These are phyloP conservation scores for Achroia grisella DNA, from an alignment of 1,140 invertebrate genomes.

Conservation along the genomic window DNA sequence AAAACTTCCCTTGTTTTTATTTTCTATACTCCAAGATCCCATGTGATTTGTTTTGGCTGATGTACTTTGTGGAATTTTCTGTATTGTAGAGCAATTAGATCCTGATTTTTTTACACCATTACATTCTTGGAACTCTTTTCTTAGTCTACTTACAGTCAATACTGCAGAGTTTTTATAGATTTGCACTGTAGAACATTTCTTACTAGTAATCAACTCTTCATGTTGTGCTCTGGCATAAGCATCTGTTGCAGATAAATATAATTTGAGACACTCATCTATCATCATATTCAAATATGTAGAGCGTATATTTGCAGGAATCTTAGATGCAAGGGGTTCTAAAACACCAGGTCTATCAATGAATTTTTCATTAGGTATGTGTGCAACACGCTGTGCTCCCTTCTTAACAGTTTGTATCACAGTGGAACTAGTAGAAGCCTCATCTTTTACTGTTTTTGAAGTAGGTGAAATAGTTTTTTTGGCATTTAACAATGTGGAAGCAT, in stretches of 20 bases:
- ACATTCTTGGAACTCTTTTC: slow-evolving; percentile 78
- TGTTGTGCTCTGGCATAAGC: slow-evolving; percentile 82
- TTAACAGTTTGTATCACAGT: slow-evolving; percentile 79
- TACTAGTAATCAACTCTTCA: slow-evolving; percentile 86
- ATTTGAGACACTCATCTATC: slow-evolving; percentile 89
- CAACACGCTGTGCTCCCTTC: slow-evolving; percentile 79
- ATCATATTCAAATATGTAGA: slow-evolving; percentile 90
- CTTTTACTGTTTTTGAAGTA: slow-evolving; percentile 15
- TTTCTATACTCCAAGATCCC: slow-evolving; percentile 82
- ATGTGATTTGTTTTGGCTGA: slow-evolving; percentile 27
- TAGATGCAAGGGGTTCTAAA: slow-evolving; percentile 82
- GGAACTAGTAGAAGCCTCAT: slow-evolving; percentile 47
- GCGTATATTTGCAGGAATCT: slow-evolving; percentile 88
- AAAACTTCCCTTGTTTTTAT: slow-evolving; percentile 71
- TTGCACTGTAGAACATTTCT: slow-evolving; percentile 83
- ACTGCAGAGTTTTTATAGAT: slow-evolving; percentile 92
- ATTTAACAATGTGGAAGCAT: slow-evolving; percentile 65
- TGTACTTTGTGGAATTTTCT: slow-evolving; percentile 25
- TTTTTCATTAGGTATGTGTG: slow-evolving; percentile 76
- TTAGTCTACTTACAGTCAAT: slow-evolving; percentile 83
- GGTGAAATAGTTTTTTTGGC: slow-evolving; percentile 57
- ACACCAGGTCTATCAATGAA: slow-evolving; percentile 71
- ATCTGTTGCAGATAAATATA: slow-evolving; percentile 80
- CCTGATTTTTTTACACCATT: slow-evolving; percentile 57
- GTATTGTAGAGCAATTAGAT: slow-evolving; percentile 29